These are phyloP conservation scores for Dasysyrphus tricinctus DNA, from an alignment of 2,888 invertebrate species.

Conservation along the genomic window DNA sequence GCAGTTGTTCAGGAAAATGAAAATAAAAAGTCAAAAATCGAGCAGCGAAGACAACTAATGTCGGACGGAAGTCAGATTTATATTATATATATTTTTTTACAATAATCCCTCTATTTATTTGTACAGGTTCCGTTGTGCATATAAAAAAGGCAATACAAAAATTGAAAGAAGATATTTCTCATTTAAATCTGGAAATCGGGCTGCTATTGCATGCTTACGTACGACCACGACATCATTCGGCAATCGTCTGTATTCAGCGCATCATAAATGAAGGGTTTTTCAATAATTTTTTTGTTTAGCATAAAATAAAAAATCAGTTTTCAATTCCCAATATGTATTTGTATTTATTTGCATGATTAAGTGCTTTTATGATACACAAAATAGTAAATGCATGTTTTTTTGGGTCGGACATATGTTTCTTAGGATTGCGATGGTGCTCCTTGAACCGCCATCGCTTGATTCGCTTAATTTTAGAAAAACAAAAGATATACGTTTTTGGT, in stretches of 20 bases:
- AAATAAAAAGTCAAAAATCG: slow-evolving; percentile 99
- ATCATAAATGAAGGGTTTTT: slow-evolving; percentile 28
- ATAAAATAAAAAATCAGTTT: slow-evolving; percentile 54
- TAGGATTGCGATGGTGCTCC: no score
- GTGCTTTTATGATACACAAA: no score
- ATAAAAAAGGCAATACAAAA: slow-evolving; percentile 98
- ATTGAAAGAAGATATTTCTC: no score
- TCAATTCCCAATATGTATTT: slow-evolving; percentile 55
- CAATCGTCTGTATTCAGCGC: slow-evolving; percentile 76
- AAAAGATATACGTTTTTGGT: no score
- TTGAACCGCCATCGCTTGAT: no score
- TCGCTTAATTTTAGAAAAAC: no score
- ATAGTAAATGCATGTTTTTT: no score
- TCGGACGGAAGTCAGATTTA: slow-evolving; percentile 92
- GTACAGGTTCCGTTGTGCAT: slow-evolving; percentile 91
- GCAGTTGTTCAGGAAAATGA: slow-evolving; percentile 92
- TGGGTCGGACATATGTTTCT: no score
- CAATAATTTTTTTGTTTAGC: not conserved
- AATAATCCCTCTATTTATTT: not conserved
- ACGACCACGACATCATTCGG: slow-evolving; percentile 82
- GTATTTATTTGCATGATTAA: no score
- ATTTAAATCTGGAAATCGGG: slow-evolving; percentile 96
- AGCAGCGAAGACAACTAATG: slow-evolving; percentile 95
- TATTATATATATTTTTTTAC: not conserved
- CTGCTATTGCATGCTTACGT: slow-evolving; percentile 86